Percentiles rank a stretch among this genome's conserved stretches.
phyloP scores from a whole-genome alignment of 2,888 invertebrate genomes.

The Parnassius apollo region DNA sequence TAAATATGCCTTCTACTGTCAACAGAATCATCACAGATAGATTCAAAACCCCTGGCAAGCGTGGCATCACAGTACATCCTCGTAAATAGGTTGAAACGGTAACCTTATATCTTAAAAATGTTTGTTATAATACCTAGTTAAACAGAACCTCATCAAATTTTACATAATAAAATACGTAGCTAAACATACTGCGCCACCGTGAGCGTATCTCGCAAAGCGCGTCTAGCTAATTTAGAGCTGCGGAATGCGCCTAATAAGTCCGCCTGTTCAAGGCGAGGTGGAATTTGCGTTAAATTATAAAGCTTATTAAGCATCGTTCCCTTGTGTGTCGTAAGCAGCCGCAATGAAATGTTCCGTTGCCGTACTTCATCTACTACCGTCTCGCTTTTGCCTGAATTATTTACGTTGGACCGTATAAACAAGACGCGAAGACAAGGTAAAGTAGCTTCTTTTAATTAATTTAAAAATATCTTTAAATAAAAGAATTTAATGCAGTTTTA shows the following conservation, averaged over 20 bases:
- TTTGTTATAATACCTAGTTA: no score
- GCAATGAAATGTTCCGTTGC: conserved; percentile 58
- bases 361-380: conserved; percentile 42
- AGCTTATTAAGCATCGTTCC: conserved; percentile 76
- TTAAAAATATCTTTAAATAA: conserved; percentile 16
- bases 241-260: conserved; percentile 60
- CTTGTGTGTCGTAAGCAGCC: conserved; percentile 64
- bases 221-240: conserved; percentile 46
- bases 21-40: no score
- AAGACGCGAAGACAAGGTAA: conserved; percentile 30
- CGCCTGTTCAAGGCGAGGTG: conserved; percentile 45
- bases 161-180: conserved; percentile 9
- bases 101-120: no score
- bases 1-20: no score
- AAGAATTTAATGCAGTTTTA: conserved; percentile 5
- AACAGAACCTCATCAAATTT: no score
- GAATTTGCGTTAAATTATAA: conserved; percentile 72
- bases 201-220: conserved; percentile 10
- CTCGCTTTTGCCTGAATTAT: conserved; percentile 48
- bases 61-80: no score
- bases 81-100: no score
- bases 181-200: conserved; percentile 1
- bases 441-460: conserved; percentile 51
- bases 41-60: no score
- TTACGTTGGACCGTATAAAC: conserved; percentile 42